Percentiles rank a stretch among this genome's conserved stretches.
Evolutionary conservation across 1,140 invertebrate genomes (phyloP).

Genomic region (Drosophila busckii): DNA sequence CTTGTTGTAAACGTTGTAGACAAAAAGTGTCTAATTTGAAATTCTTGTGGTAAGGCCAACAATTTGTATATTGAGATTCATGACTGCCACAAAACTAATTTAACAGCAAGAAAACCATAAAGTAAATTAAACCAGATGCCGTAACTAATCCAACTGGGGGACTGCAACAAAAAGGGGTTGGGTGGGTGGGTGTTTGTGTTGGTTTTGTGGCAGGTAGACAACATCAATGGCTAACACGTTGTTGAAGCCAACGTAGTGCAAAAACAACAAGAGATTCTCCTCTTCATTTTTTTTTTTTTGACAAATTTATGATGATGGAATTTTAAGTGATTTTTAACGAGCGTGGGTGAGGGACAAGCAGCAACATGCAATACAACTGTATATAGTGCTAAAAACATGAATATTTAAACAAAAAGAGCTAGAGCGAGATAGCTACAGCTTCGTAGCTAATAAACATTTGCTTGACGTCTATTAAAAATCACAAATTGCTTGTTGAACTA

Average conservation of each 20-base stretch:
- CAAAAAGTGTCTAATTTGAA: conserved; percentile 8
- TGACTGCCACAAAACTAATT: conserved; percentile 9
- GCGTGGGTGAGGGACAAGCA: conserved; percentile 24
- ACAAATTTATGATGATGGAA: conserved; percentile 79
- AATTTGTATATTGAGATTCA: conserved; percentile 25
- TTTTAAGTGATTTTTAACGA: conserved; percentile 79
- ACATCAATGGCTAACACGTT: no score
- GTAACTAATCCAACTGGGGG: conserved; percentile 27
- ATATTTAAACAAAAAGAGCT: conserved; percentile 28
- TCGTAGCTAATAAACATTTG: conserved; percentile 11
- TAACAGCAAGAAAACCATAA: conserved; percentile 5
- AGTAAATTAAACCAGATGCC: conserved; percentile 29
- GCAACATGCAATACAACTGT: no score
- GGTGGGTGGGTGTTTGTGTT: not conserved
- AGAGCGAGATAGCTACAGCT: not conserved
- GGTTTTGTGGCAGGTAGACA: no score
- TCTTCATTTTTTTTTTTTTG: no score
- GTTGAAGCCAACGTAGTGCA: conserved; percentile 18
- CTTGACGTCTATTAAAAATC: conserved; percentile 40
- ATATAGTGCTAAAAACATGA: not conserved
- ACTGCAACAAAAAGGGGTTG: not conserved
- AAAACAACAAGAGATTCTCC: no score
- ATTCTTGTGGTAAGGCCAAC: not conserved
- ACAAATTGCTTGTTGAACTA: conserved; percentile 39
- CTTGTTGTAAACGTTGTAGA: not conserved